phyloP scores from a whole-genome alignment of 2,113 vertebrate genomes.

The Uria lomvia region DNA sequence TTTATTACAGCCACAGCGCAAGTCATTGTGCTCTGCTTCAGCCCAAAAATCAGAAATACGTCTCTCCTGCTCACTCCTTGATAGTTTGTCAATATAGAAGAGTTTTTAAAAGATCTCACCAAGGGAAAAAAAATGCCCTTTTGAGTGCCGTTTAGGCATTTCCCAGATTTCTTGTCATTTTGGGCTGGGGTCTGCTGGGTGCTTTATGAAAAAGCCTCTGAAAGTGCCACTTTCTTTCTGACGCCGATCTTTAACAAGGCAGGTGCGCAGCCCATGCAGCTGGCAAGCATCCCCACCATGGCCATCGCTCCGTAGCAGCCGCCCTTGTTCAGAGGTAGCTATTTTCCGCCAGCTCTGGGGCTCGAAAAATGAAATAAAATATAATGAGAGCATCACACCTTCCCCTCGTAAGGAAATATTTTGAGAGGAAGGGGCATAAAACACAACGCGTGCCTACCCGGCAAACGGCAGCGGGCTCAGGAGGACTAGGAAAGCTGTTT shows the following conservation, averaged over 20 bases:
- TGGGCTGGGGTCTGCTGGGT: neutral
- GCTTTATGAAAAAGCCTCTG: neutral
- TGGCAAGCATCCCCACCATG: neutral
- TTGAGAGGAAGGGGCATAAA: neutral
- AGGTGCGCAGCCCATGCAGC: neutral
- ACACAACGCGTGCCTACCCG: neutral
- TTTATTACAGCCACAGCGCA: neutral
- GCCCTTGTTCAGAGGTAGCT: neutral
- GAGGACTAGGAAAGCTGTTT: neutral
- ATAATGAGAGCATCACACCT: neutral
- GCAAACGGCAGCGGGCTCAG: neutral
- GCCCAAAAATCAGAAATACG: constrained; percentile 24
- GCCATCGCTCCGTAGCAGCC: neutral
- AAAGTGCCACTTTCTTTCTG: neutral
- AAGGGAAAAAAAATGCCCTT: neutral
- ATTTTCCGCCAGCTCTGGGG: neutral
- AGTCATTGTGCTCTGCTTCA: neutral
- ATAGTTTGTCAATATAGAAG: neutral
- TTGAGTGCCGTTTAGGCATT: neutral
- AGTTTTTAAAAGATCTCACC: neutral
- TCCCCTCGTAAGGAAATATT: neutral
- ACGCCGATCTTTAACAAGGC: neutral
- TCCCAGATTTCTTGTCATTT: neutral
- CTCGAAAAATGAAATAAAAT: neutral
- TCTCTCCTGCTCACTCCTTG: neutral